Base-by-base conservation (phyloP, 2,888 invertebrate species). In the Catocala fraxini region DNA sequence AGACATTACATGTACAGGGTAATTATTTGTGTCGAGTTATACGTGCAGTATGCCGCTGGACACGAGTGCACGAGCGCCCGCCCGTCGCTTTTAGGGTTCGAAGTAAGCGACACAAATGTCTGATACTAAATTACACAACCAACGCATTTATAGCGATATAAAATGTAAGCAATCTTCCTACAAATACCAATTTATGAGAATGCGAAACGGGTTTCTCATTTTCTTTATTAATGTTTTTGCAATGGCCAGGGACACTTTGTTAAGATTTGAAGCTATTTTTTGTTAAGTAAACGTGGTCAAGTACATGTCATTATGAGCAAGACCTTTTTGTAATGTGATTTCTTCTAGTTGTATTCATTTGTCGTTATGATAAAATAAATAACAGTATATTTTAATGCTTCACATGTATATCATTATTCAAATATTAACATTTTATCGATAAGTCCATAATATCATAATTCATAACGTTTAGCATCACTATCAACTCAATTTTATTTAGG, bases 81-180 rank as follows among this genome's bases (percentile, higher is more conserved):
- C 10, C 15, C 25, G 6, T 10, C 25, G 10, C 35, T 39, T 9
- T 4, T 51, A 11, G 48, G n/a, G 6, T 25, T 51, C 45, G 35
- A n/a, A 34, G 33, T 33, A 41, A 25, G 35, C 56, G 56, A 68
- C 64, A 51, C 6, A 15, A 13, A 64, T 57, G 48, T 34, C 45
- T 59, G 35, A 35, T 46, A 43, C 48, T 72, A 60, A 63, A 67
- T 65, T 53, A 67, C 59, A 34, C 42, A 10, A 47, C 42, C 55
- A 51, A 52, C 49, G 57, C 65, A 25, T 62, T 65, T 61, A 75
- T 52, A 43, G 60, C 12, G 34, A 51, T 59, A 47, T 65, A 57
- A 45, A 65, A 74, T 61, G 61, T 56, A 45, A 51, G 54, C 59
- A 59, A 62, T 65, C 61, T 56, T 59, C 59, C 48, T 39, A 51